Evolutionary conservation across 64 coral and sea anemone species (phyloP).

Genomic region (Porites lutea): DNA sequence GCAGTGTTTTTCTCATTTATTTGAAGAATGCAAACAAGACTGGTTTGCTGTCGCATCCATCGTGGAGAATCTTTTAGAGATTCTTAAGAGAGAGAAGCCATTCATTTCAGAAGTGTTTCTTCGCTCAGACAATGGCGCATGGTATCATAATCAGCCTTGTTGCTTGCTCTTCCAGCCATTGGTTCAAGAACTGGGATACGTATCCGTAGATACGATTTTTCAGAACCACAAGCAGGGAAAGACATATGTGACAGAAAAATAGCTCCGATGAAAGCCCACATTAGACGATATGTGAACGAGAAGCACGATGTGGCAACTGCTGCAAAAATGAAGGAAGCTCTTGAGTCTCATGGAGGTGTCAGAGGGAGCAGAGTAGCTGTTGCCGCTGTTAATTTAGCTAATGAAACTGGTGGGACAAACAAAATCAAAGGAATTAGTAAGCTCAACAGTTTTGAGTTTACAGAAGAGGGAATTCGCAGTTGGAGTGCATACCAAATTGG

Average conservation of each 20-base stretch:
- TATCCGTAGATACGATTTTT: background rate
- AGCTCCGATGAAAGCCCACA: background rate
- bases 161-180: background rate
- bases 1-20: background rate
- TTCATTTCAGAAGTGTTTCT: background rate
- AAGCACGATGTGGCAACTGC: background rate
- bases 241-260: constrained; percentile 11
- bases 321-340: background rate
- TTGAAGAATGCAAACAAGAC: background rate
- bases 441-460: background rate
- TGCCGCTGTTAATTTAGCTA: background rate
- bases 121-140: constrained; percentile 3
- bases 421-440: constrained; percentile 1
- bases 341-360: background rate
- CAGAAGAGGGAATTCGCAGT: background rate
- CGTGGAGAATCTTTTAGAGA: background rate
- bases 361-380: constrained; percentile 3
- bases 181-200: background rate
- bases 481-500: background rate
- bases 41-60: background rate
- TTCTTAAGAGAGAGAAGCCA: background rate
- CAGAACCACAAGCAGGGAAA: background rate
- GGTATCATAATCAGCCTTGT: background rate
- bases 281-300: no score
- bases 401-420: background rate